Percentiles rank a stretch among this genome's conserved stretches.
Conservation (phyloP, 2,113 vertebrate species). For the Oxyruncus cristatus region DNA sequence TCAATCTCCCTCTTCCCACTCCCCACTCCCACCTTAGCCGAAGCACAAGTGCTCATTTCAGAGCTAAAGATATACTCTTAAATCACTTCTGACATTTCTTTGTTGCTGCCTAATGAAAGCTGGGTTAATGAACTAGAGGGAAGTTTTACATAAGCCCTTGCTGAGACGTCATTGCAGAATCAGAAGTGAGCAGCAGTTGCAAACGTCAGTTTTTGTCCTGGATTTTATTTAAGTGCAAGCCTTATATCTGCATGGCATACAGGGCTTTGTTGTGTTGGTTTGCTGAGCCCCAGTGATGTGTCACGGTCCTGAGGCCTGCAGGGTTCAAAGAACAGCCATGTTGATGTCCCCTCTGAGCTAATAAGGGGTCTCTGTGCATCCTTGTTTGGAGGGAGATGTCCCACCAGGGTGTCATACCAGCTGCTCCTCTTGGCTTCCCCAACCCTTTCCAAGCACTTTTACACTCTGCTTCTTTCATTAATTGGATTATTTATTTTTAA, state of each 20-base stretch:
- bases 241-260: background rate
- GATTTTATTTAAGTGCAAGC: background rate
- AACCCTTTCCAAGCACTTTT: conserved; percentile 25
- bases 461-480: conserved; percentile 49
- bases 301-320: background rate
- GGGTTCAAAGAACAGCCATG: background rate
- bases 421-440: conserved; percentile 6
- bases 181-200: background rate
- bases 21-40: background rate
- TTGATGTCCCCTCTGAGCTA: background rate
- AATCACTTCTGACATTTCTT: conserved; percentile 25
- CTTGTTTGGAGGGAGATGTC: background rate
- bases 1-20: background rate
- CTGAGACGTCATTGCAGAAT: background rate
- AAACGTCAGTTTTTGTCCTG: background rate
- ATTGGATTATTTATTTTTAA: conserved; percentile 55
- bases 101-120: background rate
- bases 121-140: background rate
- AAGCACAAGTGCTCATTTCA: conserved; percentile 9
- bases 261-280: background rate
- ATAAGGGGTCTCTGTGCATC: background rate
- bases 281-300: conserved; percentile 6
- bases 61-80: background rate
- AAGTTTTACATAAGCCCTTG: background rate
- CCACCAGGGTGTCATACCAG: background rate